Base-by-base conservation (phyloP, 2,113 vertebrate species). In the Anarrhichthys ocellatus region DNA sequence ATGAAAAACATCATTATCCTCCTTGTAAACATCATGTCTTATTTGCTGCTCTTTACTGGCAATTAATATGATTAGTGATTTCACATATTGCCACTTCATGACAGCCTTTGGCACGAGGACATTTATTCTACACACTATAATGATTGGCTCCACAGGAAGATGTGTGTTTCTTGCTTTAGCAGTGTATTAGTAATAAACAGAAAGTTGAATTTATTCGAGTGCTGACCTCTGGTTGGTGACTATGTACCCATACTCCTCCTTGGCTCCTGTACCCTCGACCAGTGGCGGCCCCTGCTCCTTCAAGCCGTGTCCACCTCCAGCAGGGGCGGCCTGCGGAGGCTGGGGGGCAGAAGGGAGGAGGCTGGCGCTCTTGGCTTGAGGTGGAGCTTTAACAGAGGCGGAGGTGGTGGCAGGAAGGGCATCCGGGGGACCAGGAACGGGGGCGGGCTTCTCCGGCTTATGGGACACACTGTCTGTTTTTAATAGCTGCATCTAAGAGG, bases 231-330 rank as follows among this genome's bases (percentile, higher is more conserved):
- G 96, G 89, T 98, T 96, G 0, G 98, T 99, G 87, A 98, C 71
- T 13, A 99, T 98, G 95, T 99, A 99, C 84, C 97, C 97, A 0
- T 99, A 99, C 80, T 98, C 96, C 36, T 99, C 97, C 0, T 95
- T 94, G 2, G 70, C 79, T 32, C 87, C 92, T 9, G 58, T 24
- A 0, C 85, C 78, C 1, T 87, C 87, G 14, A 66, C 69, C 58
- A 3, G 56, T 62, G 79, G 90, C 42, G 24, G 63, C 24, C 63
- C 77, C 56, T 76, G 82, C 52, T 90, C 85, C 61, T 88, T 91
- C 29, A 89, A 58, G 36, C 15, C 82, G 2, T 67, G 79, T 29
- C 77, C 88, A 18, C 58, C 48, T 81, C 62, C 85, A 17, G 48
- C 71, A 3, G 90, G 88, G 22, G 80, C 15, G 0, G 64, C 56